Evolutionary conservation across 37 sponge, comb jelly and placozoan species (phyloP).

Genomic region (Eunapius fragilis): DNA sequence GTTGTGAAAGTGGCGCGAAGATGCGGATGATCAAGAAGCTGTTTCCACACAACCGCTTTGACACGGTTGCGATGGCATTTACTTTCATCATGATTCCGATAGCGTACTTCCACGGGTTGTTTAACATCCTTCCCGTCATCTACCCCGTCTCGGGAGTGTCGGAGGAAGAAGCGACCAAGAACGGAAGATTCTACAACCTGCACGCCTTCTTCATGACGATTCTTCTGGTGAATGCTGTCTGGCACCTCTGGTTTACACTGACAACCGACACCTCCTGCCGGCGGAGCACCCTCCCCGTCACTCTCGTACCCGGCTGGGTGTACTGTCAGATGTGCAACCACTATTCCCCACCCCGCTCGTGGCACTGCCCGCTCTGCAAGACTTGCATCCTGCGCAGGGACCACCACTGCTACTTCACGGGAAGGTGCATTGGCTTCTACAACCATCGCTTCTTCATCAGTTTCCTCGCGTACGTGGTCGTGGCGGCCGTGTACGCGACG

Average conservation of each 20-base stretch:
- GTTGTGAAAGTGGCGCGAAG: conserved; percentile 19
- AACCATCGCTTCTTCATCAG: conserved; percentile 86
- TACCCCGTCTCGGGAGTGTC: conserved; percentile 27
- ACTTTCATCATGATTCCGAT: conserved; percentile 60
- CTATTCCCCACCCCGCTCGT: conserved; percentile 71
- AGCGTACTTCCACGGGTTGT: conserved; percentile 59
- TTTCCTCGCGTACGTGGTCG: conserved; percentile 57
- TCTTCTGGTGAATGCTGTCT: conserved; percentile 30
- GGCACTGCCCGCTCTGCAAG: conserved; percentile 76
- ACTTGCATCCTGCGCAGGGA: conserved; percentile 79
- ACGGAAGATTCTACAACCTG: conserved; percentile 4
- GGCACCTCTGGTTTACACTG: conserved; percentile 39
- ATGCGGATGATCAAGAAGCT: conserved; percentile 8
- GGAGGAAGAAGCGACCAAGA: background rate
- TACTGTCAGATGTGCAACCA: conserved; percentile 76
- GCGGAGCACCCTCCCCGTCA: conserved; percentile 43
- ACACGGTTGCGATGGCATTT: conserved; percentile 62
- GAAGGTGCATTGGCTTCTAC: conserved; percentile 78
- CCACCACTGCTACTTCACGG: conserved; percentile 88
- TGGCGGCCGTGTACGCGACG: conserved; percentile 46
- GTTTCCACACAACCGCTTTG: conserved; percentile 34
- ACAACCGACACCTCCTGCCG: conserved; percentile 52
- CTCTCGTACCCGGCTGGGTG: conserved; percentile 63
- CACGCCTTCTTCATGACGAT: conserved; percentile 41
- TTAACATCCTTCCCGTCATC: conserved; percentile 51